Percentiles rank a stretch among this genome's conserved stretches.
Evolutionary conservation across 2,113 vertebrate species (phyloP).

Genomic region (Pantherophis guttatus): DNA sequence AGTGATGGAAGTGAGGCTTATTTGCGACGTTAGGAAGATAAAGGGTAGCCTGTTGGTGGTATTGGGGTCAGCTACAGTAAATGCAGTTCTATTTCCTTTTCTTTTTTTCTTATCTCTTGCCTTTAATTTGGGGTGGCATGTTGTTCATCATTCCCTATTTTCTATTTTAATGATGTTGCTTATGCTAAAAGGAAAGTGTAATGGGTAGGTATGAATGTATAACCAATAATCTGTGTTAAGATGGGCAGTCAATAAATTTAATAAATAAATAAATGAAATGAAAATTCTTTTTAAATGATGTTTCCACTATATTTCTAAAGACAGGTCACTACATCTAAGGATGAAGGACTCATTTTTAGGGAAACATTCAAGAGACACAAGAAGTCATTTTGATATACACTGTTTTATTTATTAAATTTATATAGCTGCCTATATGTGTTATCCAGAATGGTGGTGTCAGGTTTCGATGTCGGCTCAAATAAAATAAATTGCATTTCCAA

Average conservation of each 20-base stretch:
- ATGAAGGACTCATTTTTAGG: neutral
- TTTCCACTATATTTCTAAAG: neutral
- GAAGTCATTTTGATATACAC: slow-evolving; percentile 15
- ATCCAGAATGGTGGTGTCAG: slow-evolving; percentile 71
- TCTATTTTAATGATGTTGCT: neutral
- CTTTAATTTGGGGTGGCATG: neutral
- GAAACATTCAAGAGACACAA: slow-evolving; percentile 80
- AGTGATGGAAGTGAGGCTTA: neutral
- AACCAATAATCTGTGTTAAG: neutral
- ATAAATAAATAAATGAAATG: no score
- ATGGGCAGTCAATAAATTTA: no score
- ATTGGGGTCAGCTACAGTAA: neutral
- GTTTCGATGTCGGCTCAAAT: no score
- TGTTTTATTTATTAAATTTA: neutral
- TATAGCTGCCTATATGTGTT: slow-evolving; percentile 45
- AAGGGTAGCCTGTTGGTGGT: neutral
- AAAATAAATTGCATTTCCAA: no score
- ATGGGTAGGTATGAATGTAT: neutral
- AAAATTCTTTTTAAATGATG: neutral
- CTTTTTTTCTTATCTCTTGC: neutral
- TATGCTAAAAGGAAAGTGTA: neutral
- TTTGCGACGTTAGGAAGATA: neutral
- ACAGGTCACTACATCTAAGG: neutral
- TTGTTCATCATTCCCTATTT: neutral
- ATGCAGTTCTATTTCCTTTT: neutral